Evolutionary conservation across 2,113 vertebrate species (phyloP), one percentile per base, ranked within the genome.

Genomic region (Oryzias woworae): DNA sequence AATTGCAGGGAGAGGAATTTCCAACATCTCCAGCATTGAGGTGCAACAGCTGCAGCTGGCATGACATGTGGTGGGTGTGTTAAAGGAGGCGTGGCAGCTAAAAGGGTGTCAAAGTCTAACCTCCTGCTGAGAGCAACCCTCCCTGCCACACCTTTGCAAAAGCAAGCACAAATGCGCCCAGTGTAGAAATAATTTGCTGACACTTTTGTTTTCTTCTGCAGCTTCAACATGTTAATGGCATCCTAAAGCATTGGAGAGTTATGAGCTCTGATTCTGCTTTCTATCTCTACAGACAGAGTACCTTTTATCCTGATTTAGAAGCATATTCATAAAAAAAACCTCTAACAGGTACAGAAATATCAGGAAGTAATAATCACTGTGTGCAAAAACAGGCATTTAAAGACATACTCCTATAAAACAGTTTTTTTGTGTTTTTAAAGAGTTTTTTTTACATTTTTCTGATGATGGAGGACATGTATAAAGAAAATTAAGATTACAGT

Each of bases 1-100:
- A 88, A 90, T 90, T 90, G 85, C 87, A 85, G 85, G 84, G 64
- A 77, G 77, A 67, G 59, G 82, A 80, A 83, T 85, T 83, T 78
- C 73, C 69, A 58, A 77, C 81, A 78, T 90, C 83, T 82, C 74
- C 50, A 56, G 77, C 85, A 85, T 74, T 76, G 81, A 85, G 78
- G 73, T 76, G 31, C 76, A 86, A 85, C 87, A 90, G 87, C 86
- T 88, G 86, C 87, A 87, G 84, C 82, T 84, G 87, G 81, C 84
- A 77, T 86, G 88, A 85, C 83, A 90, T 89, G 78, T 2, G 26
- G 73, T 74, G 85, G 85, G 86, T 62, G 84, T 76, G 85, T 77
- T 60, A 52, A 66, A 63, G 71, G 75, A 73, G 80, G 84, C 62
- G 78, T 81, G 75, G 71, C 62, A 47, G 72, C 70, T 71, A 75